phyloP scores from a whole-genome alignment of 30 jellyfish, hydroid and myxozoan species.

The Aurelia aurita region DNA sequence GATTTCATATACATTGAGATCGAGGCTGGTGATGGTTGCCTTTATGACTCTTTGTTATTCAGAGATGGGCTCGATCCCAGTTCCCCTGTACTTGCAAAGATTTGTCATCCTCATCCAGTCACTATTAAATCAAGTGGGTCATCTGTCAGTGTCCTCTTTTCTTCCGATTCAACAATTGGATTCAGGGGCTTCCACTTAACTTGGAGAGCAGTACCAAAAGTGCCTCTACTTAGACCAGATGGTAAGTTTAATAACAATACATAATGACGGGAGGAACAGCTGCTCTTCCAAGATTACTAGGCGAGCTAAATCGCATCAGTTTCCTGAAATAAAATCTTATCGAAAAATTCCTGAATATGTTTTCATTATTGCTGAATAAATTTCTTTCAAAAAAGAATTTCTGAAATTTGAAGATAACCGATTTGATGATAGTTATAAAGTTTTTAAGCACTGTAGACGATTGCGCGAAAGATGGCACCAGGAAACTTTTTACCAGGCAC shows the following conservation, averaged over 20 bases:
- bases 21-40: conserved; percentile 79
- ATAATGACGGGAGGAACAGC: too few relatives aligned
- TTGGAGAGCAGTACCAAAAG: conserved; percentile 85
- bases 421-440: too few relatives aligned
- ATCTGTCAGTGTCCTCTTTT: conserved; percentile 68
- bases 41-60: conserved; percentile 76
- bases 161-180: conserved; percentile 78
- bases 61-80: conserved; percentile 74
- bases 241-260: conserved; percentile 29
- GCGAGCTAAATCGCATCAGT: too few relatives aligned
- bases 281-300: too few relatives aligned
- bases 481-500: too few relatives aligned
- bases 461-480: too few relatives aligned
- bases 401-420: too few relatives aligned
- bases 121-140: conserved; percentile 80
- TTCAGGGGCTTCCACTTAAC: conserved; percentile 69
- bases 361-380: too few relatives aligned
- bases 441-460: too few relatives aligned
- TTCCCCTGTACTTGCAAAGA: conserved; percentile 68
- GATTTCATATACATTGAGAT: conserved; percentile 65
- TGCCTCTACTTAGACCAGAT: conserved; percentile 57
- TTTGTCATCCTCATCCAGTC: conserved; percentile 57
- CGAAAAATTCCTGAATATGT: too few relatives aligned
- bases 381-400: too few relatives aligned
- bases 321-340: too few relatives aligned